Conservation (phyloP, 2,797 vertebrate species). For the Darevskia mixta region DNA sequence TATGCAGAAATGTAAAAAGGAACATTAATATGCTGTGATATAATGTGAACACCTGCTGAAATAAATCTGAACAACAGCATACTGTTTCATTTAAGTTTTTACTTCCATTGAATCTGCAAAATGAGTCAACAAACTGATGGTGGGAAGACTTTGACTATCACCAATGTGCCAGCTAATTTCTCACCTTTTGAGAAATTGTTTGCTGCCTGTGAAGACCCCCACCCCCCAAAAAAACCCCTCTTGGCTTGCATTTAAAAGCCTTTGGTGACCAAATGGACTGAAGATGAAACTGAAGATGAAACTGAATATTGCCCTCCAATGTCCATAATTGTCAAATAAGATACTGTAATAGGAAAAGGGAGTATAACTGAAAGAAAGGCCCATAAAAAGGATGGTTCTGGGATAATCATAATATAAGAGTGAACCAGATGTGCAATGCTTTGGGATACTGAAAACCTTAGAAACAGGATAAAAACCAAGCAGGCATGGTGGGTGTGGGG, state of each 20-base stretch:
- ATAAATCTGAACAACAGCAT: background rate
- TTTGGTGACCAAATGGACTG: background rate
- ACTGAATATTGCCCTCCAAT: conserved; percentile 10
- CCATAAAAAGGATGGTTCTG: background rate
- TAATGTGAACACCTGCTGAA: conserved; percentile 30
- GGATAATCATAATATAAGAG: background rate
- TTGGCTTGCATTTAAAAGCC: conserved; percentile 11
- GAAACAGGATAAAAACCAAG: background rate
- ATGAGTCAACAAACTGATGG: background rate
- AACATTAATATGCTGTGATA: background rate
- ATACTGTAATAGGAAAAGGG: background rate
- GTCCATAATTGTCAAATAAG: conserved; percentile 4
- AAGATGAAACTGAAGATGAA: background rate
- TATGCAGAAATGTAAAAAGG: background rate
- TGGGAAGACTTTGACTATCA: conserved; percentile 16
- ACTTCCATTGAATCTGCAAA: conserved; percentile 24
- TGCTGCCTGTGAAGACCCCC: background rate
- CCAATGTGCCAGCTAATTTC: background rate
- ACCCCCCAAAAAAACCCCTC: background rate
- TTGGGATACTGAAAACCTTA: background rate
- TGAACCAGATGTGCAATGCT: background rate
- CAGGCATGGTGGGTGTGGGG: too few relatives aligned
- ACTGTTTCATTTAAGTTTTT: conserved; percentile 27
- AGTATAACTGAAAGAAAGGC: background rate
- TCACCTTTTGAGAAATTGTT: background rate